phyloP scores from a whole-genome alignment of 1,140 invertebrate species.

The Eriosoma lanigerum region DNA sequence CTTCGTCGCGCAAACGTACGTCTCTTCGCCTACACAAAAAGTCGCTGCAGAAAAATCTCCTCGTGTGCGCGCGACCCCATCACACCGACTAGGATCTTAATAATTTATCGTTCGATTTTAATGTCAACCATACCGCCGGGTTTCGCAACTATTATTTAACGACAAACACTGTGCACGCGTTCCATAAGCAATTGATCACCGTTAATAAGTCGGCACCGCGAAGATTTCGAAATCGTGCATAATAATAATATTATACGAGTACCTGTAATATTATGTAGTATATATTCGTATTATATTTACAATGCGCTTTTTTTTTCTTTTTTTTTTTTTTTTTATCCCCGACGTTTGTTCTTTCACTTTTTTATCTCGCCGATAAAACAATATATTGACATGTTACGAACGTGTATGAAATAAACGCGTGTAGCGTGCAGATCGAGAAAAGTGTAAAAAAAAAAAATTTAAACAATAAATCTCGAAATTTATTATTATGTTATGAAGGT shows the following conservation, averaged over 20 bases:
- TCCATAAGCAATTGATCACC: constrained; percentile 26
- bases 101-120: constrained; percentile 45
- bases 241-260: too few species aligned
- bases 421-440: not conserved
- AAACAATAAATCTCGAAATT: too few species aligned
- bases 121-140: constrained; percentile 24
- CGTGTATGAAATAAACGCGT: not conserved
- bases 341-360: too few species aligned
- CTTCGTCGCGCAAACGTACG: too few species aligned
- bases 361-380: constrained; percentile 11
- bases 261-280: too few species aligned
- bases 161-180: too few species aligned
- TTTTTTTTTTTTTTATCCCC: too few species aligned
- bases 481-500: too few species aligned
- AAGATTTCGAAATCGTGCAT: constrained; percentile 25
- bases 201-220: constrained; percentile 12
- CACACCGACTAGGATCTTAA: not conserved
- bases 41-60: not conserved
- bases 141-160: constrained; percentile 30
- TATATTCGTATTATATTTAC: not conserved
- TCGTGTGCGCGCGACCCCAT: not conserved
- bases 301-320: constrained; percentile 15
- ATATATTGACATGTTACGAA: not conserved
- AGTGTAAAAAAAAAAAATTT: not conserved
- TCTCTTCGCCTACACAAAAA: not conserved